Conservation (phyloP, 2,113 vertebrate species). For the Eira barbara region DNA sequence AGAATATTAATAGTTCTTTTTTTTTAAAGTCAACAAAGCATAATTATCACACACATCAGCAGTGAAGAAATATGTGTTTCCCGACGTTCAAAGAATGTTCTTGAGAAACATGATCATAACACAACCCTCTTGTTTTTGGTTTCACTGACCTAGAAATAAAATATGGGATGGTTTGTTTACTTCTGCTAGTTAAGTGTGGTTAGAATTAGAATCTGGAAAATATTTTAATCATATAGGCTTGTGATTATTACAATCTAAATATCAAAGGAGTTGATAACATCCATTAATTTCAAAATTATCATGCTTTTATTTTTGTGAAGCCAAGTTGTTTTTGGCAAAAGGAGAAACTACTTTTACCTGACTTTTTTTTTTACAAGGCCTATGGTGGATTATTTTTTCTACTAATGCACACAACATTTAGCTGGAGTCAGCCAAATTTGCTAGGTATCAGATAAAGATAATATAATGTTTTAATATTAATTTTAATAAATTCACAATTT, state of each 20-base stretch:
- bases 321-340: constrained; percentile 37
- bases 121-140: neutral
- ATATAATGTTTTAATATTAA: neutral
- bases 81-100: neutral
- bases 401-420: neutral
- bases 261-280: neutral
- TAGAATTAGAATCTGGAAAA: constrained; percentile 13
- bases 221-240: neutral
- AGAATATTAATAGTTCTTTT: neutral
- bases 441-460: neutral
- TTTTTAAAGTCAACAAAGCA: neutral
- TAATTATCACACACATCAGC: neutral
- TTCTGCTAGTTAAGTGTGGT: neutral
- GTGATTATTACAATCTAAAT: neutral
- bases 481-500: constrained; percentile 2
- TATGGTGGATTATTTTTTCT: neutral
- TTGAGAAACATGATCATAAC: neutral
- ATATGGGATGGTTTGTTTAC: neutral
- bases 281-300: constrained; percentile 37
- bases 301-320: neutral
- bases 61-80: neutral
- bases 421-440: neutral
- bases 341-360: neutral
- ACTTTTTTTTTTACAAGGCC: neutral
- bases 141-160: neutral